Evolutionary conservation across 2,113 vertebrate species (phyloP).

Genomic region (Hydropotes inermis): DNA sequence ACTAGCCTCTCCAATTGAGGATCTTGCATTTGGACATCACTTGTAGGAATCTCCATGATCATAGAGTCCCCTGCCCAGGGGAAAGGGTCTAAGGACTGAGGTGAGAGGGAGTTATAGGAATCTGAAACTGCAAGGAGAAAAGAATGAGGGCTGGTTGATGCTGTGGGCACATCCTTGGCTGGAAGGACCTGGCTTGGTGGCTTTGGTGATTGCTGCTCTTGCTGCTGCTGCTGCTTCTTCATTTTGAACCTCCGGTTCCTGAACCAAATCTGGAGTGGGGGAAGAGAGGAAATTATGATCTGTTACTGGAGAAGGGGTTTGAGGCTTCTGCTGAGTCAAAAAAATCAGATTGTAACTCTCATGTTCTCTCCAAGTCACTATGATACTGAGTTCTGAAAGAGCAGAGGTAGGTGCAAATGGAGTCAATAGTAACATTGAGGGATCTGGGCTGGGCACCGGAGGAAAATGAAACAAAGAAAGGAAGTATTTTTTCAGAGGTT

Average conservation of each 20-base stretch:
- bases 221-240: neutral
- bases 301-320: neutral
- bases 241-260: conserved; percentile 20
- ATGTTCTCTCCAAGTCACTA: neutral
- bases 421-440: neutral
- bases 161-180: no score
- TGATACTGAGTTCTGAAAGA: neutral
- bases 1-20: neutral
- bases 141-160: neutral
- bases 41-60: neutral
- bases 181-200: neutral
- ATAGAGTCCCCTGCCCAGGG: neutral
- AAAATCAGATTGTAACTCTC: neutral
- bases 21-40: neutral
- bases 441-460: neutral
- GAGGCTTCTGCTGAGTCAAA: neutral
- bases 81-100: neutral
- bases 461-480: neutral
- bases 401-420: neutral
- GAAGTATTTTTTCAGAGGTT: neutral
- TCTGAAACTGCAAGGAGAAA: neutral
- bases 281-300: neutral
- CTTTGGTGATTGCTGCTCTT: neutral
- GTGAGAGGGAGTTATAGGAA: neutral
- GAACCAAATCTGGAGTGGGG: conserved; percentile 9